phyloP scores from a whole-genome alignment of 2,113 vertebrate species.

The Apaloderma vittatum region DNA sequence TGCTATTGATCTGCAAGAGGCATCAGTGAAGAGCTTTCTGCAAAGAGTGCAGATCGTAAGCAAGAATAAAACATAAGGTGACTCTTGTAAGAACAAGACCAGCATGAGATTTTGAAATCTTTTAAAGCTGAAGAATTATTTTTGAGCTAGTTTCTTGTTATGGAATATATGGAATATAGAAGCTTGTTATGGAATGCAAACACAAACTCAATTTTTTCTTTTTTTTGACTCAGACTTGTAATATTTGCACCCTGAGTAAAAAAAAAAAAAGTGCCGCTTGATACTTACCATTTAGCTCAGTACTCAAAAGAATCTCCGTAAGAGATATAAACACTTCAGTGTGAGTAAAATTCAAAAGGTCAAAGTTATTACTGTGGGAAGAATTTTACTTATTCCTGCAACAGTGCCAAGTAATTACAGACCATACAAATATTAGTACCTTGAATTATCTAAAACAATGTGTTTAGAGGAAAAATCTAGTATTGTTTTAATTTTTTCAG shows the following conservation, averaged over 20 bases:
- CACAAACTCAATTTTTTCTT: not conserved
- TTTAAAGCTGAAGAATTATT: not conserved
- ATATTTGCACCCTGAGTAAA: not conserved
- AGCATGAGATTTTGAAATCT: not conserved
- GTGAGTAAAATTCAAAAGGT: not conserved
- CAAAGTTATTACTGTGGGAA: not conserved
- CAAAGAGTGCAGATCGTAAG: not conserved
- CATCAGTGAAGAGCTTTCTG: not conserved
- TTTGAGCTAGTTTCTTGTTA: not conserved
- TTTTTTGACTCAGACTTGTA: not conserved
- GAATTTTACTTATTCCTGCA: not conserved
- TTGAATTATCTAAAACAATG: not conserved
- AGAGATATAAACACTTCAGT: not conserved
- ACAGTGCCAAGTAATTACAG: not conserved
- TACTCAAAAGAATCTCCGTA: not conserved
- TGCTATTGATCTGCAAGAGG: not conserved
- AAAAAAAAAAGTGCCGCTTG: not conserved
- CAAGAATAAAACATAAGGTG: not conserved
- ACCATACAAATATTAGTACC: not conserved
- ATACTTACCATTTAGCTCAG: not conserved
- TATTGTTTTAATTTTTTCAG: not conserved
- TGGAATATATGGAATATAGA: no score
- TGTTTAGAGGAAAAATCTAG: not conserved
- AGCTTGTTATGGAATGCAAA: not conserved
- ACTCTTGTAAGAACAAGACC: not conserved